Conservation (phyloP, 2,113 vertebrate genomes). For the Cepphus grylle region DNA sequence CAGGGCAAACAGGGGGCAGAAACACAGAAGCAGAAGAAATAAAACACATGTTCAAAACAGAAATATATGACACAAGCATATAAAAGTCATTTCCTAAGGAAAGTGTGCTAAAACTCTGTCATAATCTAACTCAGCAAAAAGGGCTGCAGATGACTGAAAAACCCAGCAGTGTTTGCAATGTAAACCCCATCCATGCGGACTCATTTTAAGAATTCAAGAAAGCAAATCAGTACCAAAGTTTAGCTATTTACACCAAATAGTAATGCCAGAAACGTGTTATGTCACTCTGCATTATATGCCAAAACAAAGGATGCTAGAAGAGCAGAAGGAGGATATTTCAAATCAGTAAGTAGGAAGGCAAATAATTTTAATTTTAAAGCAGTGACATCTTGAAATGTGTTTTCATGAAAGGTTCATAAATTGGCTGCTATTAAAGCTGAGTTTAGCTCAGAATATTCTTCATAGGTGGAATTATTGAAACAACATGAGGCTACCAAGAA, state of each 20-base stretch:
- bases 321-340: constrained; percentile 22
- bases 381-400: neutral
- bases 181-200: neutral
- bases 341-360: constrained; percentile 29
- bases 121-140: neutral
- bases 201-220: constrained; percentile 17
- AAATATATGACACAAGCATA: neutral
- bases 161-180: neutral
- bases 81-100: neutral
- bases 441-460: constrained; percentile 41
- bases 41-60: neutral
- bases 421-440: neutral
- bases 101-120: neutral
- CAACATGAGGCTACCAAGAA: neutral
- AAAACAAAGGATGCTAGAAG: constrained; percentile 36
- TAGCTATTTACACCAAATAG: neutral
- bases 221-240: neutral
- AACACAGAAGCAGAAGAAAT: neutral
- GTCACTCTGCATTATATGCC: neutral
- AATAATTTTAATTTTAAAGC: neutral
- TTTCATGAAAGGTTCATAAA: constrained; percentile 37
- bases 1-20: neutral
- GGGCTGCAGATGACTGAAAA: neutral
- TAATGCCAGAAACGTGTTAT: neutral
- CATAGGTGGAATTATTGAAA: constrained; percentile 33